Evolutionary conservation across 2,888 invertebrate genomes (phyloP), one percentile per base, ranked within the genome.

Genomic region (Cephus sareptanus): DNA sequence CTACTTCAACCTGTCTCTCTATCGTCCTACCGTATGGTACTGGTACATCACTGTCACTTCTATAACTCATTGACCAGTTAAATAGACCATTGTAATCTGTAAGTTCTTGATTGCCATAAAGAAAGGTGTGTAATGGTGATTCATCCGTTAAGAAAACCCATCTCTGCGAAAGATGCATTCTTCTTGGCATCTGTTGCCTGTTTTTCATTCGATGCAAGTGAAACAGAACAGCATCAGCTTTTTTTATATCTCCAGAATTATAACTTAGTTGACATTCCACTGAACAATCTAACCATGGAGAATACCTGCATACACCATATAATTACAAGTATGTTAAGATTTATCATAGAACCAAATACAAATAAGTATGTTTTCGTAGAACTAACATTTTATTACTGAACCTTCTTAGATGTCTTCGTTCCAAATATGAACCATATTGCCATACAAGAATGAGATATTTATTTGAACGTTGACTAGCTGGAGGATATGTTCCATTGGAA

Each of bases 141-240:
- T 96, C 96, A 83, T 96, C 96, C 0, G 93, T 95, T 77, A 95
- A 89, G 83, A 95, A 95, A 73, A 96, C 93, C 96, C 96, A 96
- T 82, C 94, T 93, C 89, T 96, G 96, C 9, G 78, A 77, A 6
- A 77, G 75, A 34, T 83, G 81, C 33, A 83, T 80, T 75, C 93
- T 92, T 3, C 92, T 91, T 3, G 95, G 95, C 70, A 95, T 88
- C 68, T 94, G 93, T 0, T 93, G 82, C 0, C 92, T 85, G 23
- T 89, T 89, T 73, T 88, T 88, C 23, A 91, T 92, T 35, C 93
- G 85, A 80, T 94, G 94, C 71, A 95, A 86, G 84, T 94, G 95
- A 85, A 94, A 93, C 30, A 95, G 85, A 0, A 96, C 94, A 1
- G 95, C 95, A 87, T 96, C 95, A 0, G 95, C 94, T 11, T 87